Percentiles rank a stretch among this genome's conserved stretches.
phyloP scores from a whole-genome alignment of 2,797 vertebrate genomes.

The Meriones psammophilus region DNA sequence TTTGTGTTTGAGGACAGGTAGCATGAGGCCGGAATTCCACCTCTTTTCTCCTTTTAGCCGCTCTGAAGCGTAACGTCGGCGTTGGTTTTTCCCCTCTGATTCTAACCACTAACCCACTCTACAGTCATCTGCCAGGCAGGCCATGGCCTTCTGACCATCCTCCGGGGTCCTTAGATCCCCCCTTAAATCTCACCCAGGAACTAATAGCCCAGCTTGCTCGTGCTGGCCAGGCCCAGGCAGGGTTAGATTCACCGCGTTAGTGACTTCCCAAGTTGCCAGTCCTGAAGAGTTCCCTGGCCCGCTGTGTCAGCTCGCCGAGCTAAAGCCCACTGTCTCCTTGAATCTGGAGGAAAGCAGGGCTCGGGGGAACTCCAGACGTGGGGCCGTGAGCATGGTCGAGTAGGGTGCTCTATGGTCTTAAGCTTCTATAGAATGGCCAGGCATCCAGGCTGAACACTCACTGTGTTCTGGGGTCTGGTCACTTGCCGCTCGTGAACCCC shows the following conservation, averaged over 20 bases:
- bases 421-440: background rate
- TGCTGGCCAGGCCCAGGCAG: background rate
- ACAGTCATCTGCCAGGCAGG: conserved; percentile 3
- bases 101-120: conserved; percentile 80
- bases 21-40: conserved; percentile 85
- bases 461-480: background rate
- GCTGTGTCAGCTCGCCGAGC: background rate
- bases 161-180: background rate
- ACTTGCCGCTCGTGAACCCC: background rate
- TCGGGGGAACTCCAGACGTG: background rate
- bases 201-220: conserved; percentile 13
- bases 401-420: background rate
- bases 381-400: background rate
- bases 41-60: conserved; percentile 30
- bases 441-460: background rate
- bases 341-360: background rate
- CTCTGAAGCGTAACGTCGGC: conserved; percentile 35
- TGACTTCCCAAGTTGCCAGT: background rate
- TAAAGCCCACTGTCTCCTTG: background rate
- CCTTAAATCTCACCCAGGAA: background rate
- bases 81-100: background rate
- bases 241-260: background rate
- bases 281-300: background rate
- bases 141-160: conserved; percentile 28
- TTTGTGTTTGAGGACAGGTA: background rate